A percentile compares a stretch with the other conserved stretches of the same genome.
These are phyloP conservation scores for Scaptomyza cyrtandrae DNA, from an alignment of 2,888 invertebrate genomes.

Conservation along the genomic window DNA sequence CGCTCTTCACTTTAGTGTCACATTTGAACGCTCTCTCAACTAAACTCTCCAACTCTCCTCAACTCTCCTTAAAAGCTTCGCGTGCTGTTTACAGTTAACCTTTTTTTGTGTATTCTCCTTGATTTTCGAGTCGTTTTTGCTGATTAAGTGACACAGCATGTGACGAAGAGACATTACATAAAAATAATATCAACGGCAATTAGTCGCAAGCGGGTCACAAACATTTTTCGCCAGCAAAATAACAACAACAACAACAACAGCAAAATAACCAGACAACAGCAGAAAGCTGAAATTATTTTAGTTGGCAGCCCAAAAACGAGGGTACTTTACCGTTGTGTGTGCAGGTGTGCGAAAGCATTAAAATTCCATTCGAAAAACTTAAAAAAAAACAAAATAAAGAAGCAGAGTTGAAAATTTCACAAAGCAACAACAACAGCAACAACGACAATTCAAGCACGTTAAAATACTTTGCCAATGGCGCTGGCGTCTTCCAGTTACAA, in stretches of 20 bases:
- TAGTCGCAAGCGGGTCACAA: constrained; percentile 46
- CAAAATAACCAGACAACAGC: constrained; percentile 22
- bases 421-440: constrained; percentile 35
- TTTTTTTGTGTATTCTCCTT: constrained; percentile 6
- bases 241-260: background rate
- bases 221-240: constrained; percentile 58
- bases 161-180: constrained; percentile 49
- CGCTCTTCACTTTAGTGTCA: background rate
- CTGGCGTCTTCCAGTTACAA: constrained; percentile 49
- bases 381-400: no score
- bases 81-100: background rate
- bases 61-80: background rate
- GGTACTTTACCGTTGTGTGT: constrained; percentile 73
- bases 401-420: constrained; percentile 64
- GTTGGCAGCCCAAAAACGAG: constrained; percentile 75
- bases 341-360: constrained; percentile 80
- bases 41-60: background rate
- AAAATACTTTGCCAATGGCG: constrained; percentile 40
- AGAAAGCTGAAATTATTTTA: constrained; percentile 57
- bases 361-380: constrained; percentile 68
- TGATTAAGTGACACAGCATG: constrained; percentile 38
- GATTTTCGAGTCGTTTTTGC: background rate
- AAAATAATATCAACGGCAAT: constrained; percentile 58
- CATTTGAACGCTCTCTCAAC: no score
- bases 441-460: constrained; percentile 33